Conservation (phyloP, 2,888 invertebrate species). For the Gortyna flavago region DNA sequence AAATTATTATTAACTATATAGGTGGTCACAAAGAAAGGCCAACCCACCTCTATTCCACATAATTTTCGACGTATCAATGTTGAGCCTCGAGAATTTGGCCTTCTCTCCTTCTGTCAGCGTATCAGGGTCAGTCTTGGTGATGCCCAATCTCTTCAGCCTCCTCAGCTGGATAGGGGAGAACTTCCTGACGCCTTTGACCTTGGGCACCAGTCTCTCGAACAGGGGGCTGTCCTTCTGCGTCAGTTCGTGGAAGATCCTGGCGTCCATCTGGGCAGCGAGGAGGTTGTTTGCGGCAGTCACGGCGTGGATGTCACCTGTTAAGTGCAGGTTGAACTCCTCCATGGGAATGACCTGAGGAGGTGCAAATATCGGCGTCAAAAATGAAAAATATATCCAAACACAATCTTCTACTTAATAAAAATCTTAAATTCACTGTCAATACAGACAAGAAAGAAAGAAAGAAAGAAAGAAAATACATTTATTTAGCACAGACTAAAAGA, state of each 20-base stretch:
- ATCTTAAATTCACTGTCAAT: neutral
- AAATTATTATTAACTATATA: neutral
- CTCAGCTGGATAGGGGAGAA: slow-evolving; percentile 97
- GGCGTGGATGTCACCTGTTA: slow-evolving; percentile 99
- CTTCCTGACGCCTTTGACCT: slow-evolving; percentile 93
- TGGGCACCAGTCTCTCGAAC: slow-evolving; percentile 96
- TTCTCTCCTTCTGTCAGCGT: slow-evolving; percentile 94
- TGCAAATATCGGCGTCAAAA: neutral
- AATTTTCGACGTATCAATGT: slow-evolving; percentile 97
- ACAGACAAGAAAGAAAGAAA: too few relatives aligned
- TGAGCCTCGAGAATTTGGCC: slow-evolving; percentile 94
- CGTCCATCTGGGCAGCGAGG: slow-evolving; percentile 99
- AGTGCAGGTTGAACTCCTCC: slow-evolving; percentile 99
- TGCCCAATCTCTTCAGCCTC: slow-evolving; percentile 93
- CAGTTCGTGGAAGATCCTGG: slow-evolving; percentile 98
- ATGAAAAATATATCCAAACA: neutral
- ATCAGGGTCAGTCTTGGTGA: slow-evolving; percentile 95
- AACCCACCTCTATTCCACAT: slow-evolving; percentile 97
- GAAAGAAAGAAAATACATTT: too few relatives aligned
- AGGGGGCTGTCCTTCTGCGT: slow-evolving; percentile 97
- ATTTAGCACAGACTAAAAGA: too few relatives aligned
- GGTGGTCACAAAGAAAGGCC: neutral
- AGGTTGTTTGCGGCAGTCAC: slow-evolving; percentile 99
- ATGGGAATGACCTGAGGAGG: slow-evolving; percentile 97
- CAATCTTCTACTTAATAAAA: neutral